phyloP scores from a whole-genome alignment of 2,797 vertebrate genomes.

The Chrosomus eos region DNA sequence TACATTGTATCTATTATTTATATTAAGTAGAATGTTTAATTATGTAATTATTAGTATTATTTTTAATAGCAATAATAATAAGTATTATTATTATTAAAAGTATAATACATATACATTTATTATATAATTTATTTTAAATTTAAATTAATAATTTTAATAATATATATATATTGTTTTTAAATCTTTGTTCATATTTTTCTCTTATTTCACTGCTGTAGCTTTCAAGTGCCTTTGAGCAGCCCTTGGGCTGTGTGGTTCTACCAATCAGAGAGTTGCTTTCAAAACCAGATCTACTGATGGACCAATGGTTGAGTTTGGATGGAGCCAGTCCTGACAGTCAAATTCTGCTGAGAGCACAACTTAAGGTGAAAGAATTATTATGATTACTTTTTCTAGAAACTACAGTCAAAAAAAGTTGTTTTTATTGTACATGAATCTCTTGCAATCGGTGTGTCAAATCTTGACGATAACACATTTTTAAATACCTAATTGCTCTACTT shows the following conservation, averaged over 20 bases:
- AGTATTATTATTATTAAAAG: not conserved
- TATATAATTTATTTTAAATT: not conserved
- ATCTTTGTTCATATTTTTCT: not conserved
- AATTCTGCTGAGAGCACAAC: conserved; percentile 85
- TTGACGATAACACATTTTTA: not conserved
- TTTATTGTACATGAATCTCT: not conserved
- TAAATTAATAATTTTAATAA: not conserved
- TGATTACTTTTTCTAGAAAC: not conserved
- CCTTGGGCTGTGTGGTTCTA: conserved; percentile 81
- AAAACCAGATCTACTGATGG: conserved; percentile 79
- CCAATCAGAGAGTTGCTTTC: conserved; percentile 82
- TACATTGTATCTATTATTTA: not conserved
- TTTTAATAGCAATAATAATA: not conserved
- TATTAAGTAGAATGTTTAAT: too few species aligned
- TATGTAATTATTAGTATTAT: not conserved
- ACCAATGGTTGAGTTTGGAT: conserved; percentile 83
- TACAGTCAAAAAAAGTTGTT: not conserved
- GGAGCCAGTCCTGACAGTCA: conserved; percentile 77
- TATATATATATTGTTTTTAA: too few species aligned
- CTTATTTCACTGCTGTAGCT: conserved; percentile 62
- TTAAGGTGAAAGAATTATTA: conserved; percentile 78
- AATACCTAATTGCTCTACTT: not conserved
- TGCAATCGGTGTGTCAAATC: not conserved
- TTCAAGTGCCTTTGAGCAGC: conserved; percentile 78
- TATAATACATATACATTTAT: not conserved